phyloP scores from a whole-genome alignment of 2,113 vertebrate species.

The Brachyhypopomus gauderio region DNA sequence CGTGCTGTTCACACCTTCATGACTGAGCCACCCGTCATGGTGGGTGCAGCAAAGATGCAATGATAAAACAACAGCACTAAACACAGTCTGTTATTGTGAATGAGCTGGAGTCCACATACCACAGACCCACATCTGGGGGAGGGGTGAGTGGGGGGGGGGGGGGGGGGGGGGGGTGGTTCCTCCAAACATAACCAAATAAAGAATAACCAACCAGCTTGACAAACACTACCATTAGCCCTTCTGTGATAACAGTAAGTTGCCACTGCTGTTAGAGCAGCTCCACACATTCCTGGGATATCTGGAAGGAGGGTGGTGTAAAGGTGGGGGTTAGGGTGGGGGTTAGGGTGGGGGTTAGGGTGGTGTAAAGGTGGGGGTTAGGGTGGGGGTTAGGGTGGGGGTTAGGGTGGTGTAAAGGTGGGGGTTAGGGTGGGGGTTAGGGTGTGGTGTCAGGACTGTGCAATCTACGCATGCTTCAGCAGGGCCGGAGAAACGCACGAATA shows the following conservation, averaged over 20 bases:
- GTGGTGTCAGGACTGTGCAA: background rate
- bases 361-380: background rate
- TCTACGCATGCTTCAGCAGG: slow-evolving; percentile 12
- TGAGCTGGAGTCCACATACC: slow-evolving; percentile 14
- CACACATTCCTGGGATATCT: background rate
- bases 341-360: no score
- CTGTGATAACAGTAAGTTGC: background rate
- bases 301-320: slow-evolving; percentile 17
- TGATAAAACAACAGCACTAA: background rate
- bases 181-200: slow-evolving; percentile 46
- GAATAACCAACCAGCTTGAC: slow-evolving; percentile 18
- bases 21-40: background rate
- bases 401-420: slow-evolving; percentile 8
- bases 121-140: background rate
- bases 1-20: background rate
- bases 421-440: background rate
- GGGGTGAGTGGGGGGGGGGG: background rate
- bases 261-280: background rate
- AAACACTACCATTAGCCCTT: background rate
- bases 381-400: no score
- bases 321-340: background rate
- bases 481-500: slow-evolving; percentile 18
- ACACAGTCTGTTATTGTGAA: background rate
- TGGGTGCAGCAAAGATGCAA: slow-evolving; percentile 2
- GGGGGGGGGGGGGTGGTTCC: no score